These are phyloP conservation scores for Agonum fuliginosum DNA, from an alignment of 2,888 invertebrate species.

Conservation along the genomic window DNA sequence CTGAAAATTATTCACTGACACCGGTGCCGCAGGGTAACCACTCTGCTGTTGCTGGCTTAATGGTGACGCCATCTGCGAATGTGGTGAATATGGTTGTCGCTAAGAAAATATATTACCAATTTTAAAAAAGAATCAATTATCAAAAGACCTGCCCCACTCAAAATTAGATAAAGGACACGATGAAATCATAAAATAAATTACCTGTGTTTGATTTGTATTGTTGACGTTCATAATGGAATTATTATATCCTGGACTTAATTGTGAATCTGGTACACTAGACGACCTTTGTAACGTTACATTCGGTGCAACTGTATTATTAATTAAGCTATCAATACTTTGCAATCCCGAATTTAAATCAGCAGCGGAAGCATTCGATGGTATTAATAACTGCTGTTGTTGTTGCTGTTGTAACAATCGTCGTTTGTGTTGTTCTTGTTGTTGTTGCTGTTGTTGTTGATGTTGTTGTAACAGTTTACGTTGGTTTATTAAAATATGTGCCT, in stretches of 20 bases:
- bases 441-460: constrained; percentile 73
- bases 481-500: too few species aligned
- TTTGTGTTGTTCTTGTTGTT: constrained; percentile 76
- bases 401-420: constrained; percentile 86
- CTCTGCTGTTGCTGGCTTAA: constrained; percentile 67
- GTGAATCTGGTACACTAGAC: constrained; percentile 76
- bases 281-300: constrained; percentile 90
- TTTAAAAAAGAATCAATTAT: neutral
- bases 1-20: constrained; percentile 68
- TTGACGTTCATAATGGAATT: constrained; percentile 68
- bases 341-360: constrained; percentile 75
- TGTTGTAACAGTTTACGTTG: too few species aligned
- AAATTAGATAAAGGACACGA: too few species aligned
- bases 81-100: constrained; percentile 72
- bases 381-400: constrained; percentile 87
- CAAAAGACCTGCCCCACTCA: too few species aligned
- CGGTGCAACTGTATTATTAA: constrained; percentile 90
- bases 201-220: constrained; percentile 52
- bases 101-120: neutral
- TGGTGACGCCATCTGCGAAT: constrained; percentile 72
- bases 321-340: constrained; percentile 87
- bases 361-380: constrained; percentile 84
- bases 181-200: constrained; percentile 62
- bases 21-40: constrained; percentile 68
- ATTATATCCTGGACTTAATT: constrained; percentile 77